Base-by-base conservation (phyloP, 2,888 invertebrate species). In the Pandemis heparana region DNA sequence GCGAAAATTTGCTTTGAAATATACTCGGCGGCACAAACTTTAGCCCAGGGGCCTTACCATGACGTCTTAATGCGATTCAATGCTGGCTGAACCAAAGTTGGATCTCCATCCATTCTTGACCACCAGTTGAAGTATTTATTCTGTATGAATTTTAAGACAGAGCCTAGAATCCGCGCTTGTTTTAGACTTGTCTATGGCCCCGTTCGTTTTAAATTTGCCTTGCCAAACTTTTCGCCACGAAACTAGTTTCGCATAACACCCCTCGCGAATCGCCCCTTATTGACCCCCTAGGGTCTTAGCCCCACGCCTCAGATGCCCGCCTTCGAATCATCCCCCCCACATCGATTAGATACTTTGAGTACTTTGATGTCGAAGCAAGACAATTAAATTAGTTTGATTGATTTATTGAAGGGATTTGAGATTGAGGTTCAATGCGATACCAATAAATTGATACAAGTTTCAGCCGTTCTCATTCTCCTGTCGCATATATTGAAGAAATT, bases 261-360 rank as follows among this genome's bases (percentile, higher is more conserved):
- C 65, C 65, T 65, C 51, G 65, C 68, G 48, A 72, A 69, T 73
- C 67, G 67, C 73, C 73, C 72, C 72, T 61, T 59, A 23, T 43
- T 61, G 63, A 32, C 62, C 68, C 74, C 74, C 60, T 41, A 32
- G 69, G 73, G 73, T 53, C 61, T 67, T 53, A 14, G 60, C 68
- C 69, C 73, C 18, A 14, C 12, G 62, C 59, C 41, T 38, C 62
- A 63, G 43, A 43, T 51, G 53, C 66, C 74, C 74, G 74, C 74
- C 74, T 74, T 74, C 68, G 23, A 56, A 70, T 73, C 67, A 72
- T 60, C 48, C 48, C 18, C 73, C 63, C 72, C 39, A 16, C 66
- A 67, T 74, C 74, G 74, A 74, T 74, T 65, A 74, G 73, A 64
- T 74, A 74, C 70, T 74, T 70, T 65, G 64, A 70, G 70, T 65